phyloP scores from a whole-genome alignment of 2,113 vertebrate species.

The sheep (Ovis aries) region ARS-UI_Ramb_v3.0 NC_056063.1:84786001-84786500 shows the following conservation, averaged over 20 bases:
- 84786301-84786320: neutral
- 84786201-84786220: neutral
- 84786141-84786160: neutral
- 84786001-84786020: neutral
- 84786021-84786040: neutral
- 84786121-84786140: accelerated
- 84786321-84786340: accelerated
- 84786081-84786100: neutral
- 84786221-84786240: neutral
- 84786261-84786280: accelerated
- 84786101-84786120: neutral
- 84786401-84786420: accelerated
- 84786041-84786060: neutral
- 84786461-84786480: accelerated
- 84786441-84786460: accelerated
- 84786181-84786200: neutral
- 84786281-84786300: neutral
- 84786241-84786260: accelerated
- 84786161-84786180: neutral
- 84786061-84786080: neutral
- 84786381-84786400: accelerated
- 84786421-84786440: accelerated
- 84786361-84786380: neutral
- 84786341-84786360: neutral
- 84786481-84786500: neutral